These are phyloP conservation scores for Gephyroberyx darwinii DNA, from an alignment of 2,797 vertebrate genomes.

Conservation along the genomic window DNA sequence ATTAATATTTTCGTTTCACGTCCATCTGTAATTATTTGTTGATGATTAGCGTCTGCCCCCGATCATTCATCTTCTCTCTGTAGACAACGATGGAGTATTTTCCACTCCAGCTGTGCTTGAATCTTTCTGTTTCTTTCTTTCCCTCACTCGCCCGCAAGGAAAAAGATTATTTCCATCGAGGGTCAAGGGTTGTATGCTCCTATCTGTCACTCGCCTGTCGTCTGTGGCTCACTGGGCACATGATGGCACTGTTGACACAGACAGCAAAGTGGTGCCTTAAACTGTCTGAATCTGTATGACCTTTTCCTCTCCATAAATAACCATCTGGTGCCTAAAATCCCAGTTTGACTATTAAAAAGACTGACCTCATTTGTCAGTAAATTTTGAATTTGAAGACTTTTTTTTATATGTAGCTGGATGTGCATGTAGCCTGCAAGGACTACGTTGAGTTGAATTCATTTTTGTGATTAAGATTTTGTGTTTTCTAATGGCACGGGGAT, in stretches of 20 bases:
- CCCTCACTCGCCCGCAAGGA: constrained; percentile 6
- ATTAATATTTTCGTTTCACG: background rate
- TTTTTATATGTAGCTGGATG: background rate
- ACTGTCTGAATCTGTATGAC: constrained; percentile 54
- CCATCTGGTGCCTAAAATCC: constrained; percentile 40
- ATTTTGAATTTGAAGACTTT: constrained; percentile 37
- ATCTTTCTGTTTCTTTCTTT: constrained; percentile 4
- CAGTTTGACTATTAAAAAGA: constrained; percentile 38
- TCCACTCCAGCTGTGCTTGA: background rate
- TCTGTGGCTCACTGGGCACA: constrained; percentile 66
- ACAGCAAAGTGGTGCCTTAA: constrained; percentile 30
- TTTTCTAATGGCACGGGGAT: background rate
- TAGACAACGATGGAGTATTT: background rate
- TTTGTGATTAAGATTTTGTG: background rate
- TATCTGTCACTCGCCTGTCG: constrained; percentile 13
- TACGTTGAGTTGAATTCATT: background rate
- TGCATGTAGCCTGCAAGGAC: background rate
- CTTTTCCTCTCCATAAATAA: constrained; percentile 61
- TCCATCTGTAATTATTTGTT: background rate
- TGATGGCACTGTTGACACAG: constrained; percentile 79
- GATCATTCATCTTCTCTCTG: background rate
- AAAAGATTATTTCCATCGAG: constrained; percentile 1
- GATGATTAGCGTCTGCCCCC: background rate
- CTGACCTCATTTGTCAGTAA: constrained; percentile 37
- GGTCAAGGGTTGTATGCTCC: background rate